Base-by-base conservation (phyloP, 2,888 invertebrate species). In the Orthonevra nobilis region DNA sequence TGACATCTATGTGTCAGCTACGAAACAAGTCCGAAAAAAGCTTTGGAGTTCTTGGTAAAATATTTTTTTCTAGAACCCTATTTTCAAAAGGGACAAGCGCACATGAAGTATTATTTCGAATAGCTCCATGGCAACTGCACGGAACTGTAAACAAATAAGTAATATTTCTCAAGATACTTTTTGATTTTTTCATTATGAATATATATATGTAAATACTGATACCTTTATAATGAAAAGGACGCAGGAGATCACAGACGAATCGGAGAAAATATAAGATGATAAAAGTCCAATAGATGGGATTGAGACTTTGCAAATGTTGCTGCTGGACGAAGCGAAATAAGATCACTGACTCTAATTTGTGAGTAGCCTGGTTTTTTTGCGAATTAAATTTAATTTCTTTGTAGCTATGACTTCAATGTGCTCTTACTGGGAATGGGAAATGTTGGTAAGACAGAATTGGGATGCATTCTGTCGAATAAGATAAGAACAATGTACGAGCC, bases 381-480 rank as follows among this genome's bases (percentile, higher is more conserved):
- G 15, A 7, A 48, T 9, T n/a, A 23, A 23, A 23, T 23, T 9
- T 5, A 34, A 5, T n/a, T n/a, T n/a, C n/a, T n/a, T n/a, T 69
- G 20, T 19, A 70, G 70, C 1, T 61, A 14, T 7, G 14, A 44
- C 0, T 26, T 69, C 10, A 87, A 85, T 69, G 70, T 88, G 30
- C 68, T 88, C n/a, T 81, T 88, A 1, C 75, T 88, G 42, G 88
- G 88, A 2, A 68, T 84, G 20, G 72, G 82, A 12, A 84, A 83
- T 66, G 85, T 86, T 38, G 88, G 88, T 0, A 88, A 88, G 82
- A 88, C 88, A 0, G 85, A 88, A 82, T 56, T 88, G 61, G 87
- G 86, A 1, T 83, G 84, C 40, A 73, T 83, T n/a, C 74, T 88
- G 5, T 82, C 83, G 17, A 81, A 81, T 1, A 46, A 68, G 2